A percentile compares a stretch with the other conserved stretches of the same genome.
phyloP scores from a whole-genome alignment of 2,113 vertebrate species.

The Chloropsis cyanopogon region DNA sequence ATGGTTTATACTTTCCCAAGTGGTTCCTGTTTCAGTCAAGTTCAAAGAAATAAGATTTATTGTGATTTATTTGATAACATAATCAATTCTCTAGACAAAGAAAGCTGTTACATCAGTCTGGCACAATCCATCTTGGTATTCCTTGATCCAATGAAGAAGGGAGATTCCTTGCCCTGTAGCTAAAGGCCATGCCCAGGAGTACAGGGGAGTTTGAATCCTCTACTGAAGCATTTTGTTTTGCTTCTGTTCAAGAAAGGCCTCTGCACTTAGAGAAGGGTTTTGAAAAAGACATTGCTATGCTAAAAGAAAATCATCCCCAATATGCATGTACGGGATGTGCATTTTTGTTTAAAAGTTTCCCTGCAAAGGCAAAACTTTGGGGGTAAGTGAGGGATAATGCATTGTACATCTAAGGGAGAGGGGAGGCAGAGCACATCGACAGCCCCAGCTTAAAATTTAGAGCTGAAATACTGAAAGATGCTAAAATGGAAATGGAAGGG shows the following conservation, averaged over 20 bases:
- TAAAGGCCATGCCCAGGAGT: background rate
- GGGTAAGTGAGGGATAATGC: background rate
- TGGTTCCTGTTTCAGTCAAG: background rate
- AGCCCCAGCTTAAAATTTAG: background rate
- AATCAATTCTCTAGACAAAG: background rate
- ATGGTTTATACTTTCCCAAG: background rate
- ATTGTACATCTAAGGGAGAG: background rate
- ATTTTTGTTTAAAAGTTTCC: background rate
- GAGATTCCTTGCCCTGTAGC: background rate
- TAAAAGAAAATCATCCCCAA: background rate
- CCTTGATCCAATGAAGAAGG: background rate
- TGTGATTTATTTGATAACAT: background rate
- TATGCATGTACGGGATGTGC: background rate
- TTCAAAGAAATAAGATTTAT: background rate
- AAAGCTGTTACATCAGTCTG: background rate
- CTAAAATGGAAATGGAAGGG: background rate
- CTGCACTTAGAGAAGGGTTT: background rate
- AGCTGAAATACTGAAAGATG: background rate
- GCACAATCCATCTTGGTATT: background rate
- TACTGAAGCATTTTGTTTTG: background rate
- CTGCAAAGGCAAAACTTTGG: background rate
- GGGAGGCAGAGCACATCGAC: rapidly evolving
- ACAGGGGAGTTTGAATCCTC: background rate
- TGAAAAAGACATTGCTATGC: background rate
- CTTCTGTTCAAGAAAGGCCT: background rate